phyloP scores from a whole-genome alignment of 2,888 invertebrate species.

The Xanthia togata region DNA sequence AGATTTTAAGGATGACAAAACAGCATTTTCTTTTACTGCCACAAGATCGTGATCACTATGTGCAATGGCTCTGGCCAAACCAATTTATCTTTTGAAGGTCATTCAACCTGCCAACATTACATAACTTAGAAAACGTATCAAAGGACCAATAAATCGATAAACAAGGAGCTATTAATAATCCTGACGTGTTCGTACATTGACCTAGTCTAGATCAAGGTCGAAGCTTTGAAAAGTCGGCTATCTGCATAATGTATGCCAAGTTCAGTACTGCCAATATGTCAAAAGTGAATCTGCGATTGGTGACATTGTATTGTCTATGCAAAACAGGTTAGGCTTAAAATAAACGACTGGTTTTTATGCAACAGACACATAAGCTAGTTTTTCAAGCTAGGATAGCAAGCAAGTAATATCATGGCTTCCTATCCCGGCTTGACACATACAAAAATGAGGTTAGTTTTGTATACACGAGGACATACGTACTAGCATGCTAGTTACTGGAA shows the following conservation, averaged over 20 bases:
- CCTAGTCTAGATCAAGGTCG: conserved; percentile 52
- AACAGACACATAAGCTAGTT: background rate
- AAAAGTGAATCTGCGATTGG: conserved; percentile 26
- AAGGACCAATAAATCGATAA: conserved; percentile 27
- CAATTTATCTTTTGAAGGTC: background rate
- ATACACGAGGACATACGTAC: background rate
- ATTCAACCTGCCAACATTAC: conserved; percentile 1
- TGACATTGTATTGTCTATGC: conserved; percentile 33
- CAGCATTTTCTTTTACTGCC: background rate
- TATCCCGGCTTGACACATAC: background rate
- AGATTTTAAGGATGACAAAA: background rate
- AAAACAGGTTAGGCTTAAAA: background rate
- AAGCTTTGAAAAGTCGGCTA: conserved; percentile 18
- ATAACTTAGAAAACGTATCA: background rate
- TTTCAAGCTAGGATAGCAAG: background rate
- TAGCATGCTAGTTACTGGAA: background rate
- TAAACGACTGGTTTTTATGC: background rate
- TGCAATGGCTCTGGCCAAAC: background rate
- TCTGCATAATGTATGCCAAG: conserved; percentile 50
- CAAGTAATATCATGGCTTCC: background rate
- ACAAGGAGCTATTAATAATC: conserved; percentile 34
- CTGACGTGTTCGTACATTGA: conserved; percentile 48
- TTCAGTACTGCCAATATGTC: conserved; percentile 42
- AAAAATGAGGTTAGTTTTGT: background rate
- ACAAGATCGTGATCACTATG: background rate